Evolutionary conservation across 2,797 vertebrate genomes (phyloP), one percentile per base, ranked within the genome.

Genomic region (Smutsia temminckii): DNA sequence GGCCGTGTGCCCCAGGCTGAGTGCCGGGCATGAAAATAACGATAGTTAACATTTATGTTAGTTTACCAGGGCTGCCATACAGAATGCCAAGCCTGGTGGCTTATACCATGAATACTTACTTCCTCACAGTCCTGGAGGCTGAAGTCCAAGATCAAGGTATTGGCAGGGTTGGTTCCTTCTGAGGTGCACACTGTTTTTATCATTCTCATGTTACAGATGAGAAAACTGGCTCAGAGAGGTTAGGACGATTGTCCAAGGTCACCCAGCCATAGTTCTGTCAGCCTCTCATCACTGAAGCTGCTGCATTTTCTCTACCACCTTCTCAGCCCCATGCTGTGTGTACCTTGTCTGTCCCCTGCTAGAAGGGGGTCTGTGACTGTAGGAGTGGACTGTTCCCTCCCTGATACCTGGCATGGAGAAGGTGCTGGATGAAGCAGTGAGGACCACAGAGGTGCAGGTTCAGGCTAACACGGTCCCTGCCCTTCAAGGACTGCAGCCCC

Each of bases 401-500:
- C 27, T 42, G 17, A 32, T 16, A 12, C 40, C 64, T 16, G 29
- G 37, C 61, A 55, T 72, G 42, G 34, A 84, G 53, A 80, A 61
- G 51, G 10, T 27, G 6, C 69, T 16, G 1, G 25, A 29, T 1
- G 12, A 78, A 13, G 32, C 20, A 46, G 18, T 3, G 8, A 25
- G 34, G 14, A 23, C 27, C 34, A 51, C 29, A 72, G 29, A 66
- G 5, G 17, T 6, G 8, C 27, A n/a, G n/a, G 25, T 55, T 57
- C 18, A 0, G 1, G n/a, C 53, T 49, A 23, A 57, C 8, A 1
- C 1, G 2, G 2, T n/a, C 80, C 55, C 57, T 34, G 53, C 27
- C 37, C 68, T 69, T 89, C 49, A 12, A 90, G 59, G 25, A 34
- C 49, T 12, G 8, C 66, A 55, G 68, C 25, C 49, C 75, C 8